Evolutionary conservation across 2,113 vertebrate genomes (phyloP), one percentile per base, ranked within the genome.

Genomic region (Pelmatolapia mariae): DNA sequence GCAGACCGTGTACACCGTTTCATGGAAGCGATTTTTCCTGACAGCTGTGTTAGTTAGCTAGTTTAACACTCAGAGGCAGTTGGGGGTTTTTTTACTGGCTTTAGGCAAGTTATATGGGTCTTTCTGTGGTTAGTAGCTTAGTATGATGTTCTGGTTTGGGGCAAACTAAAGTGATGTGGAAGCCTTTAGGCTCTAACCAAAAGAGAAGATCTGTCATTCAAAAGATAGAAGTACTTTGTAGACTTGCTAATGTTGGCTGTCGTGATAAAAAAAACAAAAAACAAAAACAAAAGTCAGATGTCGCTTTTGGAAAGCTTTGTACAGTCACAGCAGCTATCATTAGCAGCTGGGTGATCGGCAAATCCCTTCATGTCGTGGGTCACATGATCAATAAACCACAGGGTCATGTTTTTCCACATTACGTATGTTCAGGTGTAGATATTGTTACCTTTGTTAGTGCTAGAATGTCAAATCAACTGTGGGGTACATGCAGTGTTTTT

Each of bases 81-180:
- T 45, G 13, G 5, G 5, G 0, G 0, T 6, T 71, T 71, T 6
- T 43, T 71, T 71, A 10, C 2, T 71, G n/a, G 36, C n/a, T 43
- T 71, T 71, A 71, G 4, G 22, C 22, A 45, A 45, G 22, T 26
- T 73, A 18, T 43, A 73, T 26, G 38, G 38, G 12, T 71, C 12
- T 71, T 73, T 73, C 8, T 73, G 68, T 45, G 38, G 12, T 71
- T 43, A 71, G 38, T 26, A 71, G 8, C 5, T 18, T 73, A 45
- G 13, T 18, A 73, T 24, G 38, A 26, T 73, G 66, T 73, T 43
- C 68, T 73, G 38, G 43, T 73, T 73, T 45, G 68, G 8, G 68
- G 68, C n/a, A 73, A 45, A 45, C n/a, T 73, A 73, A 73, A 45
- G 38, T 45, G 68, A 45, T 26, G 38, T 73, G 38, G 68, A 73